Base-by-base conservation (phyloP, 2,888 invertebrate species). In the Ischnura elegans region DNA sequence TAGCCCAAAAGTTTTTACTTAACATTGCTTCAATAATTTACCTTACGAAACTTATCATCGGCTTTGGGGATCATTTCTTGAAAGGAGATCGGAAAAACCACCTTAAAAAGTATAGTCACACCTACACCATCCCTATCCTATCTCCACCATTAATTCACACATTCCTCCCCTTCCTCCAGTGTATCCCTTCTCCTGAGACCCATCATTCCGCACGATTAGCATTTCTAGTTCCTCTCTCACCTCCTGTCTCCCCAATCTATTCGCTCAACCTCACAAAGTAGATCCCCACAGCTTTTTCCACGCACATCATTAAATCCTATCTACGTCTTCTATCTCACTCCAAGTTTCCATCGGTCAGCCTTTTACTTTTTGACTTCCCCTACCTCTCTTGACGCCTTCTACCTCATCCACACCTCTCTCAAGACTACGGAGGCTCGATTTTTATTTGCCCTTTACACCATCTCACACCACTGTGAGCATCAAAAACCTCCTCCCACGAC, bases 71-170 rank as follows among this genome's bases (percentile, higher is more conserved):
- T n/a, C n/a, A n/a, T n/a, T n/a, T n/a, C n/a, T n/a, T n/a, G n/a
- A n/a, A n/a, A n/a, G n/a, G n/a, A n/a, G n/a, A n/a, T n/a, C n/a
- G n/a, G n/a, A n/a, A n/a, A n/a, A n/a, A n/a, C n/a, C n/a, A n/a
- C n/a, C n/a, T n/a, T n/a, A n/a, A n/a, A n/a, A n/a, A n/a, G n/a
- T n/a, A n/a, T n/a, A 36, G 29, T 87, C 87, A 47, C 87, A 47
- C 87, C n/a, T 47, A 51, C 87, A 21, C 29, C 87, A 36, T 51
- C 47, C n/a, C 87, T 19, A 87, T 87, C n/a, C 87, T 19, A 87
- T 87, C 87, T 47, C 47, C 47, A 51, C 51, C 51, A 51, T 87
- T 87, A 36, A 76, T 76, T 76, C 76, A 76, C 76, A 76, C 76
- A 3, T 51, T 19, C 45, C 42, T 42, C 13, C 76, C 16, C 13